phyloP scores from a whole-genome alignment of 2,888 invertebrate species.

The Sesamia inferens region DNA sequence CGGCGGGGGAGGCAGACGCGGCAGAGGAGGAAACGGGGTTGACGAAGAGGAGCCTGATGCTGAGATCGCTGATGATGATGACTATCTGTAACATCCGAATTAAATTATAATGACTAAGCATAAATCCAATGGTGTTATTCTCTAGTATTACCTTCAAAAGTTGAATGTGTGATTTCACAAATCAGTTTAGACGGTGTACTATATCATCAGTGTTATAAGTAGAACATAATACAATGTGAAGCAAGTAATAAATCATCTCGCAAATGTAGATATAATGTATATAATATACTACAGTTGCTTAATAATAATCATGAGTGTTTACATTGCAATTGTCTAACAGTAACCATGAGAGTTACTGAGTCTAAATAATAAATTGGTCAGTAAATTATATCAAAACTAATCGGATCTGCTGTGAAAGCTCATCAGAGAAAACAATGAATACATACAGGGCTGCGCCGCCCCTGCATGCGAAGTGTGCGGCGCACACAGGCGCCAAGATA shows the following conservation, averaged over 20 bases:
- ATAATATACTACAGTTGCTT: background rate
- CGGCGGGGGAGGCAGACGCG: no score
- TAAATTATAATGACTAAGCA: conserved; percentile 4
- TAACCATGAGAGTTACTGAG: background rate
- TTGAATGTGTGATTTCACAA: background rate
- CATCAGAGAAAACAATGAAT: background rate
- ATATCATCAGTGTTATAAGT: conserved; percentile 10
- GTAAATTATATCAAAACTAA: background rate
- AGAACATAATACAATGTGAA: background rate
- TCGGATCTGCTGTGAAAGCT: background rate
- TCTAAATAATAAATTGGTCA: background rate
- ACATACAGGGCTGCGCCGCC: no score
- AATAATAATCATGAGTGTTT: background rate
- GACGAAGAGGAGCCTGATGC: no score
- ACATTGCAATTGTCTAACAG: background rate
- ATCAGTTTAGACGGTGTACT: conserved; percentile 6
- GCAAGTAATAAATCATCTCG: background rate
- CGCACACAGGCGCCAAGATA: no score
- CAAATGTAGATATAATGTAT: background rate
- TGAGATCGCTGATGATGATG: conserved; percentile 31
- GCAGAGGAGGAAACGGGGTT: no score
- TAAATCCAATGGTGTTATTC: conserved; percentile 22
- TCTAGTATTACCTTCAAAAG: background rate
- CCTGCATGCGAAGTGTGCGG: no score
- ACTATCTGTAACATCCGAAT: conserved; percentile 13